Evolutionary conservation across 30 jellyfish, hydroid and myxozoan species (phyloP).

Genomic region (Cassiopea xamachana): DNA sequence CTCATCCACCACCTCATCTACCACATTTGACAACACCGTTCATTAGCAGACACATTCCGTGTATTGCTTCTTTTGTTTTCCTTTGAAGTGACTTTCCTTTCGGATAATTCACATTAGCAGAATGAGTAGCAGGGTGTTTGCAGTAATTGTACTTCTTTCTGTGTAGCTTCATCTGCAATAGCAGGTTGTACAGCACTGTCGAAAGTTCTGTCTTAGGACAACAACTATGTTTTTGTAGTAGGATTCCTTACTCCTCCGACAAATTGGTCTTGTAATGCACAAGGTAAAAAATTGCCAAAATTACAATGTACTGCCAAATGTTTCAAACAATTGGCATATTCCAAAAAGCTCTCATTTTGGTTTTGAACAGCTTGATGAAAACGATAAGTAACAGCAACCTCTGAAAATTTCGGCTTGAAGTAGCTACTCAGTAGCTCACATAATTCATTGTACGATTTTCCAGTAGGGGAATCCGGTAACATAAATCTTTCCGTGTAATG

Average conservation of each 20-base stretch:
- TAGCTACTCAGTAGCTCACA: slow-evolving; percentile 21
- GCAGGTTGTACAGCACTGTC: slow-evolving; percentile 49
- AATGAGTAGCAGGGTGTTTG: slow-evolving; percentile 21
- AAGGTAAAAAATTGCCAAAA: slow-evolving; percentile 39
- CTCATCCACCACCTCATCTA: too few species aligned
- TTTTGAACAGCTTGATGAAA: slow-evolving; percentile 55
- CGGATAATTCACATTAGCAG: not conserved
- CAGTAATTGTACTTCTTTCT: not conserved
- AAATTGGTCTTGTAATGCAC: not conserved
- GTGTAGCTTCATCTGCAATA: slow-evolving; percentile 33
- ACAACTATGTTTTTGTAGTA: not conserved
- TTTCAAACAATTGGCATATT: slow-evolving; percentile 27
- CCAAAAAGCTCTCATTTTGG: slow-evolving; percentile 35
- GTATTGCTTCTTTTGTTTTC: too few species aligned
- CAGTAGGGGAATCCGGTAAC: slow-evolving; percentile 44
- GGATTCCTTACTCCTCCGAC: too few species aligned
- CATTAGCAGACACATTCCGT: slow-evolving; percentile 5
- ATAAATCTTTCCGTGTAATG: slow-evolving; percentile 31
- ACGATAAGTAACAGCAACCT: not conserved
- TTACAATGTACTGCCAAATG: slow-evolving; percentile 23
- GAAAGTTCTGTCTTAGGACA: slow-evolving; percentile 37
- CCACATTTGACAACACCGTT: not conserved
- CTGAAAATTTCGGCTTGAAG: slow-evolving; percentile 7
- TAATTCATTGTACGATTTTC: slow-evolving; percentile 37
- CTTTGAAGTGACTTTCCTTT: too few species aligned